phyloP scores from a whole-genome alignment of 2,888 invertebrate species.

The Eupeodes latifasciatus region DNA sequence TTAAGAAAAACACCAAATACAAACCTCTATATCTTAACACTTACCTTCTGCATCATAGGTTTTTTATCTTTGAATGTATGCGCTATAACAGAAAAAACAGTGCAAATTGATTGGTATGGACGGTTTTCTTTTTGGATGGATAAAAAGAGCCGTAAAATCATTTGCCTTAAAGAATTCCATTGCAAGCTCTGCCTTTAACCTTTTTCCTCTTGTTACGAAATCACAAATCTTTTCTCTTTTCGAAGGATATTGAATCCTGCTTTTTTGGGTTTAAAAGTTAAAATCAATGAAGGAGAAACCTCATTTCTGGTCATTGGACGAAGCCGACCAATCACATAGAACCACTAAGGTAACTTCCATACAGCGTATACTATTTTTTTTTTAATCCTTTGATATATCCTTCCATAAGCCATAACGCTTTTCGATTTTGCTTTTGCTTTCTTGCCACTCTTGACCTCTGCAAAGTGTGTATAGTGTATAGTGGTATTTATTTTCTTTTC shows the following conservation, averaged over 20 bases:
- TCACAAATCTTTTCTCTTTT: not conserved
- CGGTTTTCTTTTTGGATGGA: too few relatives aligned
- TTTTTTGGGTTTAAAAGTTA: not conserved
- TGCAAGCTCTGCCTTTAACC: too few relatives aligned
- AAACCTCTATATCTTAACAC: too few relatives aligned
- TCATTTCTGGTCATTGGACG: not conserved
- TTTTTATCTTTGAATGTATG: too few relatives aligned
- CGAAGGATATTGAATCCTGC: not conserved
- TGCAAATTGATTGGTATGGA: too few relatives aligned
- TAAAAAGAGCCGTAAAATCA: too few relatives aligned
- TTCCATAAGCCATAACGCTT: not conserved
- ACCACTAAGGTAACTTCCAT: too few relatives aligned
- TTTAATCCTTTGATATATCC: slow-evolving; percentile 47
- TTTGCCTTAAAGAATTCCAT: too few relatives aligned
- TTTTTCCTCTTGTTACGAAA: too few relatives aligned
- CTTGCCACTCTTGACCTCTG: slow-evolving; percentile 54
- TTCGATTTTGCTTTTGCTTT: not conserved
- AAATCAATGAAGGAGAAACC: slow-evolving; percentile 9
- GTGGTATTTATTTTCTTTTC: slow-evolving; percentile 20
- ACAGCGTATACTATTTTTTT: not conserved
- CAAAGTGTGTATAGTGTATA: slow-evolving; percentile 32
- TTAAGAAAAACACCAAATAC: too few relatives aligned
- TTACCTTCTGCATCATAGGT: too few relatives aligned
- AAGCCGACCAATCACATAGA: not conserved
- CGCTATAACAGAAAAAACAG: too few relatives aligned